Conservation (phyloP, 2,113 vertebrate species). For the Pogonocichla stellata region DNA sequence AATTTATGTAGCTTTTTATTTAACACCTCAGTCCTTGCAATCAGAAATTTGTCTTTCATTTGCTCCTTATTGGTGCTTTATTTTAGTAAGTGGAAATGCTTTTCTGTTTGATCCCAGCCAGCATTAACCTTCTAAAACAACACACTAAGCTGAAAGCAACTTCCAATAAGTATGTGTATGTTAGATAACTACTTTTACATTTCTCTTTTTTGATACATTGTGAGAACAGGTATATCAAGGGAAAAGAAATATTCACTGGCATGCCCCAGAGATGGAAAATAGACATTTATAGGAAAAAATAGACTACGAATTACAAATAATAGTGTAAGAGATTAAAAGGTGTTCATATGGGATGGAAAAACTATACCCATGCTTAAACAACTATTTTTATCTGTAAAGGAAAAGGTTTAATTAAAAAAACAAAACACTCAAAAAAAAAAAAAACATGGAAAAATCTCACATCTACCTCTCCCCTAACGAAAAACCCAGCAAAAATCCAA, state of each 20-base stretch:
- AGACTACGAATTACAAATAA: background rate
- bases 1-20: background rate
- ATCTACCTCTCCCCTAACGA: rapidly evolving
- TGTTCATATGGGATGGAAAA: background rate
- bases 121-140: background rate
- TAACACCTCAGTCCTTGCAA: background rate
- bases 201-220: background rate
- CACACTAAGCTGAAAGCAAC: background rate
- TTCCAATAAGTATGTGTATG: background rate
- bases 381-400: background rate
- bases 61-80: background rate
- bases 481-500: background rate
- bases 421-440: background rate
- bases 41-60: background rate
- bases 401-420: background rate
- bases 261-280: background rate
- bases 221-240: background rate
- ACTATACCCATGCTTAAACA: background rate
- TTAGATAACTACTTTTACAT: background rate
- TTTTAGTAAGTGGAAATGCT: background rate
- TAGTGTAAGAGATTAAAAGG: background rate
- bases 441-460: rapidly evolving
- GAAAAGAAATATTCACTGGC: background rate
- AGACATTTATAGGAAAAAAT: background rate
- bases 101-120: background rate